A percentile compares a stretch with the other conserved stretches of the same genome.
Evolutionary conservation across 2,113 vertebrate genomes (phyloP).

Genomic region (Silurus glanis): DNA sequence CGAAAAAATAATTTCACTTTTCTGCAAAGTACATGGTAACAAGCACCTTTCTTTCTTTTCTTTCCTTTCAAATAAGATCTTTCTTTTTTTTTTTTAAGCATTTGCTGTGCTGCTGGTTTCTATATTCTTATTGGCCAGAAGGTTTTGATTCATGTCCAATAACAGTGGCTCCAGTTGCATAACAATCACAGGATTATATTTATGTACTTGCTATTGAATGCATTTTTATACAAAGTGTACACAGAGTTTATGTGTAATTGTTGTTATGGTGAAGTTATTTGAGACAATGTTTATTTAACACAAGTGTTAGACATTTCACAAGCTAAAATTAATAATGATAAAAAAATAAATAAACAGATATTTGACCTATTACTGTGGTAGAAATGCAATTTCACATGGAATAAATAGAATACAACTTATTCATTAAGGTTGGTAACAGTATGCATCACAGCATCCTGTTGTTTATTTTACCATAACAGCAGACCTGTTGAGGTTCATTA

Average conservation of each 20-base stretch:
- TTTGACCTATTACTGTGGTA: neutral
- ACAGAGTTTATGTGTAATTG: neutral
- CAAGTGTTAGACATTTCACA: neutral
- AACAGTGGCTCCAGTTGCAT: neutral
- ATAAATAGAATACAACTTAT: neutral
- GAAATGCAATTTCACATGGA: neutral
- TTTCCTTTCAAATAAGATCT: neutral
- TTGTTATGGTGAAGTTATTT: neutral
- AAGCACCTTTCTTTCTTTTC: too few relatives aligned
- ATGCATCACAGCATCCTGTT: neutral
- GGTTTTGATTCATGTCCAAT: neutral
- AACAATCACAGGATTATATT: neutral
- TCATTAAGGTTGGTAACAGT: neutral
- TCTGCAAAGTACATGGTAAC: too few relatives aligned
- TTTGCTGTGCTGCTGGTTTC: neutral
- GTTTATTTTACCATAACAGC: neutral
- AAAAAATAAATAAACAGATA: neutral
- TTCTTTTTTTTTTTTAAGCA: neutral
- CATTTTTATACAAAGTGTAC: neutral
- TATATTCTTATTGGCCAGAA: neutral
- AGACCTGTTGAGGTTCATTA: neutral
- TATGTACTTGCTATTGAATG: neutral
- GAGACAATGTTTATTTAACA: neutral
- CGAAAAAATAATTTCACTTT: too few relatives aligned
- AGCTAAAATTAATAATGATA: neutral